Percentiles rank a stretch among this genome's conserved stretches.
Conservation (phyloP, 2,888 invertebrate species). For the Sesia apiformis region DNA sequence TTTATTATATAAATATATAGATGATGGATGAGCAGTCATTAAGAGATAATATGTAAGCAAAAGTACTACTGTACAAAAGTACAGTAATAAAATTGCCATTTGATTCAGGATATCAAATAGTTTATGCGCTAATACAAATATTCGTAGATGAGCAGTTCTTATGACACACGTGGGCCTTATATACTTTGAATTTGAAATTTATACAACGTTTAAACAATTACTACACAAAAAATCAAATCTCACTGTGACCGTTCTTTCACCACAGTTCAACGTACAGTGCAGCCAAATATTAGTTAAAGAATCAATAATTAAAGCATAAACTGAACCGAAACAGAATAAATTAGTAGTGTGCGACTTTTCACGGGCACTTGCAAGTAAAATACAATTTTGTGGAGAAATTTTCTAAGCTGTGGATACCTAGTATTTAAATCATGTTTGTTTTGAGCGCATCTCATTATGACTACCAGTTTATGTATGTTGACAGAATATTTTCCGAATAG, state of each 20-base stretch:
- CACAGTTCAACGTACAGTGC: slow-evolving; percentile 4
- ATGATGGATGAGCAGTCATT: no score
- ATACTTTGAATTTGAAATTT: no score
- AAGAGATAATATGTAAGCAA: no score
- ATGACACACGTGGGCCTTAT: no score
- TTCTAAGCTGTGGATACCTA: slow-evolving; percentile 12
- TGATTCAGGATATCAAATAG: no score
- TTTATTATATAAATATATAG: no score
- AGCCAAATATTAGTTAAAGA: slow-evolving; percentile 48
- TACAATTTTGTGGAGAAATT: slow-evolving; percentile 46
- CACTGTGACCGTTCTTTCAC: neutral
- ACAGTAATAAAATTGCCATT: no score
- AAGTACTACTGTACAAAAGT: no score
- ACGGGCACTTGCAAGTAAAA: slow-evolving; percentile 54
- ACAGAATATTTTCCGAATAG: neutral
- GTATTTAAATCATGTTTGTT: slow-evolving; percentile 45
- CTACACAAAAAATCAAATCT: slow-evolving; percentile 17
- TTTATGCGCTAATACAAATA: no score
- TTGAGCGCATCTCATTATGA: slow-evolving; percentile 23
- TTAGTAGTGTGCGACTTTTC: slow-evolving; percentile 58
- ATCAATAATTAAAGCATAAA: slow-evolving; percentile 54
- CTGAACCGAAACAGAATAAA: slow-evolving; percentile 54
- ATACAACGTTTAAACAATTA: slow-evolving; percentile 28
- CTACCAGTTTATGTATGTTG: neutral
- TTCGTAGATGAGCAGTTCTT: no score